Base-by-base conservation (phyloP, 2,113 vertebrate species). In the Balaeniceps rex region DNA sequence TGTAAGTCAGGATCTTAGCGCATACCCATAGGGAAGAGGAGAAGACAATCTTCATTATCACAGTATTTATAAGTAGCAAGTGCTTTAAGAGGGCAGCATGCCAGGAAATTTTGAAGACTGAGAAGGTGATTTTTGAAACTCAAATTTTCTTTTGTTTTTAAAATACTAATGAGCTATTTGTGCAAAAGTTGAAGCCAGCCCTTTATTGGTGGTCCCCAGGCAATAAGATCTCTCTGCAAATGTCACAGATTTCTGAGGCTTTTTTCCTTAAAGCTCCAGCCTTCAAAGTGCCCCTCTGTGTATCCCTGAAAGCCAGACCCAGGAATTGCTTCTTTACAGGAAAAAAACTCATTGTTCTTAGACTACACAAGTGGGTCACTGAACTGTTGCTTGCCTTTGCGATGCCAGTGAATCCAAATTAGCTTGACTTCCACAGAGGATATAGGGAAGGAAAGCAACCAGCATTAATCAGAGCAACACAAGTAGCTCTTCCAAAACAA, bases 401-500 rank as follows among this genome's bases (percentile, higher is more conserved):
- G 1, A 40, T 15, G 65, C 65, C 81, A 94, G n/a, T 7, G 58
- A 93, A 85, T 80, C 81, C 91, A 94, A 93, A 95, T 90, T 24
- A 97, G 70, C 74, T 58, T 49, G 44, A 90, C 84, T 90, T 85
- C 81, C 78, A 87, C 4, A 6, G 91, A 94, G 70, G 70, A 60
- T 63, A 52, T 0, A 55, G 74, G 22, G 81, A 72, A 87, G 70
- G 60, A 89, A 76, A 96, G 47, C 38, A 71, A 87, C 65, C 75
- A 72, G 70, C 66, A 91, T 61, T 42, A 80, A 76, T 54, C 61
- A 85, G 36, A 85, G 46, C 34, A 42, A 80, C 81, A 93, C 57
- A 76, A 79, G 78, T 70, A 91, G 40, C 82, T 80, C 54, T 66
- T 96, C 96, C 90, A 91, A 87, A 91, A 57, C 57, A 93, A 91